A percentile compares a stretch with the other conserved stretches of the same genome.
phyloP scores from a whole-genome alignment of 2,888 invertebrate genomes.

The Drosophila gaucha region DNA sequence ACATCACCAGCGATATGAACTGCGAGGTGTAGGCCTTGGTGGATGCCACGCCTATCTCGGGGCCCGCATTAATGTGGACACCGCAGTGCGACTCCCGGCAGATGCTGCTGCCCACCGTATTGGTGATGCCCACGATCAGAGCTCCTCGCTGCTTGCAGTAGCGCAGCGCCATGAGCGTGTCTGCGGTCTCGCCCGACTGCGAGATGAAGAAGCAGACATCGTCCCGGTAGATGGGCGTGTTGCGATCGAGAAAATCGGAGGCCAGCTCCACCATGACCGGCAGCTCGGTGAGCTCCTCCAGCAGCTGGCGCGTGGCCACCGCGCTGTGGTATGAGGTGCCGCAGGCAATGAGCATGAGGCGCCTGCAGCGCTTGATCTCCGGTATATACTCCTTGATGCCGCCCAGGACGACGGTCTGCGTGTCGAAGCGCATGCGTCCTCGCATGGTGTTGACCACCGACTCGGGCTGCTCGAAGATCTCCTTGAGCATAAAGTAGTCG shows the following conservation, averaged over 20 bases:
- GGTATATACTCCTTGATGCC: constrained; percentile 99
- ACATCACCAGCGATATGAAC: constrained; percentile 99
- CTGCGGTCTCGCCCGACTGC: constrained; percentile 99
- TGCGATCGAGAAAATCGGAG: constrained; percentile 98
- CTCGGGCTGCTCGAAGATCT: constrained; percentile 99
- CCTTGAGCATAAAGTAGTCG: constrained; percentile 99
- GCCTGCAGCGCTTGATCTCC: constrained; percentile 97
- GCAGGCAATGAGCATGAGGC: constrained; percentile 98
- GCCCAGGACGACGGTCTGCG: constrained; percentile 93
- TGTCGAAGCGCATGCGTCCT: constrained; percentile 96
- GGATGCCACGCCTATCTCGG: constrained; percentile 99
- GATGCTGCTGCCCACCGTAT: constrained; percentile 99
- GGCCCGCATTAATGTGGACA: constrained; percentile 99
- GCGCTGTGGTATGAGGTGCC: constrained; percentile 99
- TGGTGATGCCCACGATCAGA: constrained; percentile 98
- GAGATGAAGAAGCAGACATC: constrained; percentile 99
- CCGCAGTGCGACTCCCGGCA: constrained; percentile 99
- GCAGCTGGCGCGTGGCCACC: constrained; percentile 95
- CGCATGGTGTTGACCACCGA: constrained; percentile 99
- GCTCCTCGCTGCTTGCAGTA: constrained; percentile 99
- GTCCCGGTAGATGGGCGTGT: constrained; percentile 98
- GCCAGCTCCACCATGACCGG: constrained; percentile 99
- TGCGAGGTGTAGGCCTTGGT: constrained; percentile 99
- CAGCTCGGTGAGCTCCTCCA: constrained; percentile 98
- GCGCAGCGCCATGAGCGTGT: constrained; percentile 95